A percentile compares a stretch with the other conserved stretches of the same genome.
phyloP scores from a whole-genome alignment of 2,888 invertebrate genomes.

The Adela reaumurella region DNA sequence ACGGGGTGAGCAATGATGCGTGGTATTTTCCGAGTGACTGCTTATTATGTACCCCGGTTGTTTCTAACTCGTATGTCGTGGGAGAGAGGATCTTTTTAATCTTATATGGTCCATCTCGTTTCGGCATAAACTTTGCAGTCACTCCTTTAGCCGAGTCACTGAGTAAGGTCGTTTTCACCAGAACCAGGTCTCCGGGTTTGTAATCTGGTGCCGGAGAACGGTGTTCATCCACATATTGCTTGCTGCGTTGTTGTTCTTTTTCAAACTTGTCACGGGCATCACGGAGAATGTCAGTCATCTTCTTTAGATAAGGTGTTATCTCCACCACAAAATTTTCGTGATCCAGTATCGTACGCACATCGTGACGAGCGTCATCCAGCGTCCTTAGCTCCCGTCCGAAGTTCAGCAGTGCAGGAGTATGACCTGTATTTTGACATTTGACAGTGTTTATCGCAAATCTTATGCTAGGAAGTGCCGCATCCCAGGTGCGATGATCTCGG shows the following conservation, averaged over 20 bases:
- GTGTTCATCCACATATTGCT: no score
- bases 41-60: background rate
- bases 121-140: constrained; percentile 1
- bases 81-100: background rate
- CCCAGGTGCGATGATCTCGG: constrained; percentile 9
- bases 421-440: constrained; percentile 5
- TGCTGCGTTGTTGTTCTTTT: no score
- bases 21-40: constrained; percentile 1
- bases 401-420: constrained; percentile 10
- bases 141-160: constrained; percentile 1
- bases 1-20: constrained; percentile 3
- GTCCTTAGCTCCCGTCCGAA: constrained; percentile 12
- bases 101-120: constrained; percentile 3
- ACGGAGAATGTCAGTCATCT: background rate
- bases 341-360: constrained; percentile 2
- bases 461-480: constrained; percentile 6
- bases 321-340: constrained; percentile 4
- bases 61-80: background rate
- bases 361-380: constrained; percentile 5
- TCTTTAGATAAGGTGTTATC: constrained; percentile 8
- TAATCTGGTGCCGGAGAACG: no score
- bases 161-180: background rate
- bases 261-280: background rate
- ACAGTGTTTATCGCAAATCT: constrained; percentile 12
- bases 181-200: background rate